Evolutionary conservation across 2,113 vertebrate species (phyloP).

Genomic region (Pterocles gutturalis): DNA sequence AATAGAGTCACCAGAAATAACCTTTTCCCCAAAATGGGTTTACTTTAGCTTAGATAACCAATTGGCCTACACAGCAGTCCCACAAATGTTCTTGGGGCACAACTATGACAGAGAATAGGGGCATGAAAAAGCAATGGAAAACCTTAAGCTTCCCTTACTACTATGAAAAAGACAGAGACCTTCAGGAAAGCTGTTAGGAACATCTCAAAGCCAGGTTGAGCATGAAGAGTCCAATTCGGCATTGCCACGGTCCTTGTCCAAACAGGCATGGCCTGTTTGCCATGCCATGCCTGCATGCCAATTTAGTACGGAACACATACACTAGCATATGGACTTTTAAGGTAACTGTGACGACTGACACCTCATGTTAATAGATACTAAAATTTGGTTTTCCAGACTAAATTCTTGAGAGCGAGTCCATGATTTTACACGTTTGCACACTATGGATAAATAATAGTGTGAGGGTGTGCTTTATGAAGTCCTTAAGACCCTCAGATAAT

Average conservation of each 20-base stretch:
- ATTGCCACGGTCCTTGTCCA: neutral
- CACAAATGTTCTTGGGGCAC: neutral
- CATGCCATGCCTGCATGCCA: neutral
- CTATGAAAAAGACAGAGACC: neutral
- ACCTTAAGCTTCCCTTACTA: neutral
- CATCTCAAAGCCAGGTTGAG: neutral
- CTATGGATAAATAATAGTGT: neutral
- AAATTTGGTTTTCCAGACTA: neutral
- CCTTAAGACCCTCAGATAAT: neutral
- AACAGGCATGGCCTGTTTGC: neutral
- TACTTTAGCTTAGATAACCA: neutral
- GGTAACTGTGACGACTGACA: neutral
- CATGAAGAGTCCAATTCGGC: neutral
- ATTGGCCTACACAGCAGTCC: neutral
- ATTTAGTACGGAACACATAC: neutral
- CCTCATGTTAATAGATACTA: neutral
- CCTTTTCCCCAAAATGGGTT: neutral
- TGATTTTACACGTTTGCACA: neutral
- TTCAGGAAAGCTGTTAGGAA: neutral
- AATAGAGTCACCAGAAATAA: neutral
- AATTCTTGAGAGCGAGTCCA: neutral
- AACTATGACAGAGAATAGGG: neutral
- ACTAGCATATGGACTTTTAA: neutral
- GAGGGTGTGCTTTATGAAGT: neutral
- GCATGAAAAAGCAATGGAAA: neutral